A percentile compares a stretch with the other conserved stretches of the same genome.
Evolutionary conservation across 2,797 vertebrate species (phyloP).

Genomic region (Iguana delicatissima): DNA sequence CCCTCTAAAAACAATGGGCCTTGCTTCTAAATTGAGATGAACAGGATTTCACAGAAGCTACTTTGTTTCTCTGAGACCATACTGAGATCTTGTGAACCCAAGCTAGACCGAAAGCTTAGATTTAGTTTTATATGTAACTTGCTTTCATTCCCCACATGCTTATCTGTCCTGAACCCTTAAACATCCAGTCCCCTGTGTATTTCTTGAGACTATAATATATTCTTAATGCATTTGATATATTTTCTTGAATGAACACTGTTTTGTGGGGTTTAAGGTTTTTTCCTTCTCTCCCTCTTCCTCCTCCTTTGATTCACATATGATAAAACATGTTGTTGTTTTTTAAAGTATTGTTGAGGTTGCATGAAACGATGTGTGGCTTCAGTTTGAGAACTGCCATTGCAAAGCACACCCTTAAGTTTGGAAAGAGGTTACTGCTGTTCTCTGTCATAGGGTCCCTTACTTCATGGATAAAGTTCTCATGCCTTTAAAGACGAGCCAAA

Average conservation of each 20-base stretch:
- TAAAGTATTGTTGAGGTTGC: not conserved
- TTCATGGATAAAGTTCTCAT: not conserved
- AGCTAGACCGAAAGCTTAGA: not conserved
- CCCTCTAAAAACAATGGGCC: no score
- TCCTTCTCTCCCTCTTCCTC: not conserved
- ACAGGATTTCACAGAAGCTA: not conserved
- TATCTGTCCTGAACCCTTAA: not conserved
- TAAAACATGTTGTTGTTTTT: not conserved
- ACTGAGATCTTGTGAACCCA: not conserved
- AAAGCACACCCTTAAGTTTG: not conserved
- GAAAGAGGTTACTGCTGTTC: not conserved
- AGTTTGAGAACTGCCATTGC: not conserved
- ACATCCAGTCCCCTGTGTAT: not conserved
- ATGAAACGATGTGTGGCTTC: not conserved
- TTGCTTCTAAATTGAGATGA: not conserved
- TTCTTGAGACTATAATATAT: not conserved
- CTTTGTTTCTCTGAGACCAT: not conserved
- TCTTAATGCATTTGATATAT: not conserved
- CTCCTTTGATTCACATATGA: no score
- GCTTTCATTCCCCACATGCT: not conserved
- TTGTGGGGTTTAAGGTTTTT: not conserved
- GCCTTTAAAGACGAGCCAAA: not conserved
- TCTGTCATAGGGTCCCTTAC: conserved; percentile 15
- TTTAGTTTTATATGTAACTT: not conserved
- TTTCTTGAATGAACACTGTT: not conserved